Evolutionary conservation across 1,140 invertebrate genomes (phyloP), one percentile per base, ranked within the genome.

Genomic region (Nasonia giraulti): DNA sequence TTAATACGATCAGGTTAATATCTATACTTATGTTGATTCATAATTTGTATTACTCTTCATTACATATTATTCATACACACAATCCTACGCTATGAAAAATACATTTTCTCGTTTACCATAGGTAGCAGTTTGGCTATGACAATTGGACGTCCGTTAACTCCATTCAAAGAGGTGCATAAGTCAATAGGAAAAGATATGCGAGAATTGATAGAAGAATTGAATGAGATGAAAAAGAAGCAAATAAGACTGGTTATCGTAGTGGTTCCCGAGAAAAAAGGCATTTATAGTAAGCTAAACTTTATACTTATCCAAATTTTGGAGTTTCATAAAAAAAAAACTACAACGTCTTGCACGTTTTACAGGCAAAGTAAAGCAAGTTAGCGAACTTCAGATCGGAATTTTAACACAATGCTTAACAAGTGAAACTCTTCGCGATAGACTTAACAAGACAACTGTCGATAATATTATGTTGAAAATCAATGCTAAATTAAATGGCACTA

Each of bases 391-490:
- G 5, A 91, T 96, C 71, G 97, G 97, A 5, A 93, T 97, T 68
- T 89, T 97, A 20, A 98, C 97, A 0, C 97, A 98, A 88, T 98
- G 97, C 88, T 93, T 98, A 11, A 96, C 96, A 89, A 90, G 92
- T 37, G 87, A 77, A 80, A 98, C 95, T 20, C 89, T 94, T 11
- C 17, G 20, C 5, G 2, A 37, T 6, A 80, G 33, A 1, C 83
- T 91, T 93, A 83, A 92, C 86, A 31, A 84, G 11, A 89, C 93
- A 4, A 93, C 94, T 0, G 89, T 94, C 20, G 88, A 90, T 0
- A 98, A 98, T 90, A 95, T 98, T 86, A 90, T 98, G 20, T 90
- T 97, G 1, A 98, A 99, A 93, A 95, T 98, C 0, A 96, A 97
- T 90, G 95, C 96, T 0, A 98, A 98, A 91, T 88, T 98, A 50